Conservation (phyloP, 1,140 invertebrate species). For the Bursaphelenchus mucronatus region DNA sequence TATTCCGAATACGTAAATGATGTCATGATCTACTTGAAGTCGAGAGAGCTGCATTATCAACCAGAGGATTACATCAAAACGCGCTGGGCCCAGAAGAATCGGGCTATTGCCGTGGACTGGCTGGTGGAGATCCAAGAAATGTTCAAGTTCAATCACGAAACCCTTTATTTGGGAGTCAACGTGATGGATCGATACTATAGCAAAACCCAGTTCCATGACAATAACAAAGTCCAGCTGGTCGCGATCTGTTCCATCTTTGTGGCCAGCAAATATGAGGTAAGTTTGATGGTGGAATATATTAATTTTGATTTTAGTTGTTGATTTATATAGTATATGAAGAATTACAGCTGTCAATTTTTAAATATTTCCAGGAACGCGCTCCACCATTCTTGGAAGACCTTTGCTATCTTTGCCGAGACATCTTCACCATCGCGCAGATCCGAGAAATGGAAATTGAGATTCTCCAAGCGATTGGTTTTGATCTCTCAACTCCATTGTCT, state of each 20-base stretch:
- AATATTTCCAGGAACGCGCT: conserved; percentile 72
- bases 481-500: conserved; percentile 88
- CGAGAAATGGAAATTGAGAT: conserved; percentile 84
- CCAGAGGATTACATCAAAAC: conserved; percentile 13
- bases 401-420: conserved; percentile 72
- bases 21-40: conserved; percentile 86
- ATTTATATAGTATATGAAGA: neutral
- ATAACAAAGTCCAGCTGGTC: conserved; percentile 72
- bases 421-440: conserved; percentile 80
- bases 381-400: conserved; percentile 89
- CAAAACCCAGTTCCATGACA: conserved; percentile 62
- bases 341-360: neutral
- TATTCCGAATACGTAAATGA: conserved; percentile 86
- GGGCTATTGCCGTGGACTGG: conserved; percentile 90
- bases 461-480: conserved; percentile 77
- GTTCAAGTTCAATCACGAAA: conserved; percentile 97
- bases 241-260: conserved; percentile 86
- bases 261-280: conserved; percentile 85
- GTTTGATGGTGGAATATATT: conserved; percentile 65
- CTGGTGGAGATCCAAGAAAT: conserved; percentile 92
- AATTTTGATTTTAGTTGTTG: neutral
- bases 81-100: conserved; percentile 70
- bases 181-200: conserved; percentile 76
- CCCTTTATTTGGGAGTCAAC: conserved; percentile 90
- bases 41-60: conserved; percentile 70